phyloP scores from a whole-genome alignment of 2,888 invertebrate species.

The Hydrotaea diabolus region DNA sequence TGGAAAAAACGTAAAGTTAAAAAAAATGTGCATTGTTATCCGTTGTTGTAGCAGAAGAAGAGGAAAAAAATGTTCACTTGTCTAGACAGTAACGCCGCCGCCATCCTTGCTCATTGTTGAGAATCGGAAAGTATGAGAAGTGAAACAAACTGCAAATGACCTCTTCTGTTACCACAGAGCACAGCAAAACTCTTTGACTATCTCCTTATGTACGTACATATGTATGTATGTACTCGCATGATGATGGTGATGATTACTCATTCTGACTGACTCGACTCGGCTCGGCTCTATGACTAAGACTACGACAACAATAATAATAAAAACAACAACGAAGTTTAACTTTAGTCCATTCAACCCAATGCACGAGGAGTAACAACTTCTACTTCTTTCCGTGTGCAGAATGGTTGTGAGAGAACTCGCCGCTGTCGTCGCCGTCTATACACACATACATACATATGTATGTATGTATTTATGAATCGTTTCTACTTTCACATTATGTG shows the following conservation, averaged over 20 bases:
- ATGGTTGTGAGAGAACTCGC: constrained; percentile 28
- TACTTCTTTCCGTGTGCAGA: constrained; percentile 61
- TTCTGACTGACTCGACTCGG: constrained; percentile 51
- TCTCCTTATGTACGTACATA: constrained; percentile 58
- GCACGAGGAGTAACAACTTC: constrained; percentile 60
- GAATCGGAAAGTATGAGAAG: constrained; percentile 64
- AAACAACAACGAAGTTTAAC: constrained; percentile 65
- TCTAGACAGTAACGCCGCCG: constrained; percentile 67
- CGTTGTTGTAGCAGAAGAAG: constrained; percentile 48
- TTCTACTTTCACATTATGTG: constrained; percentile 37
- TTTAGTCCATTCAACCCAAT: constrained; percentile 78
- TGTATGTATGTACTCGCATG: constrained; percentile 60
- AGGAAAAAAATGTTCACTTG: constrained; percentile 64
- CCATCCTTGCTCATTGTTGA: constrained; percentile 63
- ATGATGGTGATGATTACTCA: constrained; percentile 67
- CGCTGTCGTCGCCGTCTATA: neutral
- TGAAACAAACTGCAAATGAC: constrained; percentile 67
- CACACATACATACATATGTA: too few relatives aligned
- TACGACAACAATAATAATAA: constrained; percentile 66
- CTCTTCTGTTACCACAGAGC: constrained; percentile 64
- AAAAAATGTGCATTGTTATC: constrained; percentile 66
- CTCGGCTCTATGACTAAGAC: constrained; percentile 59
- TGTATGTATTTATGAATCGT: constrained; percentile 2
- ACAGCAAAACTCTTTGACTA: constrained; percentile 52
- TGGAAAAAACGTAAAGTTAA: constrained; percentile 57